Conservation (phyloP, 2,797 vertebrate species). For the Rhynchonycteris naso region DNA sequence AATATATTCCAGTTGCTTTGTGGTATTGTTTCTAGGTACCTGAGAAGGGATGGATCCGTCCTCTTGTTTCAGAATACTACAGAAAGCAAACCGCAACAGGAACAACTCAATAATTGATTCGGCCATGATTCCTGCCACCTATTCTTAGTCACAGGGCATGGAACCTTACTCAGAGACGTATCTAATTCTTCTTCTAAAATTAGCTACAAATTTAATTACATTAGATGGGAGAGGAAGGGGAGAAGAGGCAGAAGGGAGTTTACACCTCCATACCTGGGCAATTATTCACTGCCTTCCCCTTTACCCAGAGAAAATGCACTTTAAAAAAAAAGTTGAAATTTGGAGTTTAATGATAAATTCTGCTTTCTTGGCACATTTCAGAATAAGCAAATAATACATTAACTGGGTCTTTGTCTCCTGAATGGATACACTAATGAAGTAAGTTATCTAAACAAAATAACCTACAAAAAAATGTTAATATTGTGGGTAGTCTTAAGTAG, state of each 20-base stretch:
- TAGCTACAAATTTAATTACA: not conserved
- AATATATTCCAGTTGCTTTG: not conserved
- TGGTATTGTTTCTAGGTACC: not conserved
- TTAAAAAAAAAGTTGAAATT: not conserved
- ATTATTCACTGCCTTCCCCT: not conserved
- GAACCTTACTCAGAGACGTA: slow-evolving; percentile 19
- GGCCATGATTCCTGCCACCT: not conserved
- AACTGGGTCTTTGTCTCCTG: slow-evolving; percentile 19
- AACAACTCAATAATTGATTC: not conserved
- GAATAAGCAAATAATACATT: slow-evolving; percentile 34
- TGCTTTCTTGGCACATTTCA: slow-evolving; percentile 60
- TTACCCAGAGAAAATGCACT: not conserved
- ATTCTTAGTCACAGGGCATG: slow-evolving; percentile 5
- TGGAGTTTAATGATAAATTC: slow-evolving; percentile 43
- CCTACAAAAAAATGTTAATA: not conserved
- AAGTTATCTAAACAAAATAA: slow-evolving; percentile 47
- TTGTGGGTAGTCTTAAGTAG: not conserved
- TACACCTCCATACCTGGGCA: not conserved
- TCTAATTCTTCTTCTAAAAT: not conserved
- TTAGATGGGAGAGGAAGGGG: not conserved
- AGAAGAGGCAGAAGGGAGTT: not conserved
- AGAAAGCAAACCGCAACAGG: not conserved
- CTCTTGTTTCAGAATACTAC: slow-evolving; percentile 11
- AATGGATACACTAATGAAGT: not conserved
- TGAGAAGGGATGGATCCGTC: slow-evolving; percentile 38